Percentiles rank a stretch among this genome's conserved stretches.
These are phyloP conservation scores for Cervus canadensis DNA, from an alignment of 2,113 vertebrate genomes.

Conservation along the genomic window DNA sequence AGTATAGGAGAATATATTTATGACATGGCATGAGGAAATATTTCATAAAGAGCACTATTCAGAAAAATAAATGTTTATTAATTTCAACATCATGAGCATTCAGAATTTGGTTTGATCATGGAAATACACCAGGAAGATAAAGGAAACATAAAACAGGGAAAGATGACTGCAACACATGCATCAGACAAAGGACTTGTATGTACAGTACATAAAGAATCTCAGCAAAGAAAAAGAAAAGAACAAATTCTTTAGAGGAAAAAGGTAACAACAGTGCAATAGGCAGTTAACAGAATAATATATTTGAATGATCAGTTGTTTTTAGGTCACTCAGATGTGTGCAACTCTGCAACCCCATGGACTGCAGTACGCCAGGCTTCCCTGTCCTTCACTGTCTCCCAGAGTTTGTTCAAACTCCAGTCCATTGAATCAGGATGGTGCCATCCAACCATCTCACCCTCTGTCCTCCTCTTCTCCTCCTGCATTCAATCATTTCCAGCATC, in stretches of 20 bases:
- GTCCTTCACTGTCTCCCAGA: not conserved
- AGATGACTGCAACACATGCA: not conserved
- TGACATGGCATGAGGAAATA: not conserved
- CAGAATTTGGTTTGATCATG: not conserved
- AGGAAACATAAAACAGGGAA: not conserved
- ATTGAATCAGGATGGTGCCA: not conserved
- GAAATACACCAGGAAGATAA: not conserved
- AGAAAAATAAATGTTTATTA: not conserved
- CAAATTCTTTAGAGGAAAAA: not conserved
- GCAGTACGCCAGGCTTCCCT: not conserved
- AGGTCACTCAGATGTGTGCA: fast-evolving
- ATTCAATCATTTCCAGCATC: not conserved
- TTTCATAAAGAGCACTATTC: not conserved
- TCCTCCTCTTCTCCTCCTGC: not conserved
- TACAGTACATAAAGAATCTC: not conserved
- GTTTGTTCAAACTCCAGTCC: not conserved
- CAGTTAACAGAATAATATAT: not conserved
- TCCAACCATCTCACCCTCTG: not conserved
- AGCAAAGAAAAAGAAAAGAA: not conserved
- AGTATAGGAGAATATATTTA: not conserved
- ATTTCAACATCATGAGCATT: not conserved
- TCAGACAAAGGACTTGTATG: not conserved
- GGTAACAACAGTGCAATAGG: not conserved
- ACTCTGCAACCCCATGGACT: not conserved
- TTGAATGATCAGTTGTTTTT: not conserved